Percentiles rank a stretch among this genome's conserved stretches.
These are phyloP conservation scores for Dermatemys mawii DNA, from an alignment of 2,113 vertebrate species.

Conservation along the genomic window DNA sequence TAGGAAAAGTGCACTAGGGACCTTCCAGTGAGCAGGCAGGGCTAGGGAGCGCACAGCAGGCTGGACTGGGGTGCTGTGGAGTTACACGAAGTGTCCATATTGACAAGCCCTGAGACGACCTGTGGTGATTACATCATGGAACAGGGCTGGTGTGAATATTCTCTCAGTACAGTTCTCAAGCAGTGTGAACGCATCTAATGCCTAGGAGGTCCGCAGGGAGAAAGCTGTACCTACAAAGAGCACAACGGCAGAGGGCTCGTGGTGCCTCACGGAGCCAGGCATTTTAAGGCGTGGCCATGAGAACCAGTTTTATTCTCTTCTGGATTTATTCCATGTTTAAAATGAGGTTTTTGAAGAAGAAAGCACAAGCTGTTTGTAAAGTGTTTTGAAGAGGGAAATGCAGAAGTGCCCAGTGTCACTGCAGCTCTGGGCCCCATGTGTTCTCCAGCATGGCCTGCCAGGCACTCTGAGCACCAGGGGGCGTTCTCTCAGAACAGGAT, in stretches of 20 bases:
- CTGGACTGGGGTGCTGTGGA: background rate
- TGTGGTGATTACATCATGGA: fast-evolving
- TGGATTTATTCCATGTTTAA: fast-evolving
- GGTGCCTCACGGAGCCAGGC: background rate
- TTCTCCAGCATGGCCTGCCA: background rate
- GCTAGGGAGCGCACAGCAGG: background rate
- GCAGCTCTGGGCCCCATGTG: background rate
- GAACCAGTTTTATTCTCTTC: background rate
- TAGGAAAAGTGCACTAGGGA: no score
- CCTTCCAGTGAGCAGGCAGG: no score
- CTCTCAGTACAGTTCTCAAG: background rate
- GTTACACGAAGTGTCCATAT: background rate
- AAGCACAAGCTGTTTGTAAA: background rate
- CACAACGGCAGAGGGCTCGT: fast-evolving
- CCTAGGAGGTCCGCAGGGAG: fast-evolving
- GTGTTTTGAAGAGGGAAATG: background rate
- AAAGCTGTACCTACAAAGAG: background rate
- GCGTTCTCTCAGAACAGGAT: background rate
- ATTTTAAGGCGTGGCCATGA: fast-evolving
- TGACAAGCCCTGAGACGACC: background rate
- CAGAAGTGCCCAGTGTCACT: background rate
- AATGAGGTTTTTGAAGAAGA: background rate
- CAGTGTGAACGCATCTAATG: fast-evolving
- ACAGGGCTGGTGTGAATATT: fast-evolving
- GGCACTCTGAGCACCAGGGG: background rate